These are phyloP conservation scores for Polyommatus icarus DNA, from an alignment of 2,888 invertebrate genomes.

Conservation along the genomic window DNA sequence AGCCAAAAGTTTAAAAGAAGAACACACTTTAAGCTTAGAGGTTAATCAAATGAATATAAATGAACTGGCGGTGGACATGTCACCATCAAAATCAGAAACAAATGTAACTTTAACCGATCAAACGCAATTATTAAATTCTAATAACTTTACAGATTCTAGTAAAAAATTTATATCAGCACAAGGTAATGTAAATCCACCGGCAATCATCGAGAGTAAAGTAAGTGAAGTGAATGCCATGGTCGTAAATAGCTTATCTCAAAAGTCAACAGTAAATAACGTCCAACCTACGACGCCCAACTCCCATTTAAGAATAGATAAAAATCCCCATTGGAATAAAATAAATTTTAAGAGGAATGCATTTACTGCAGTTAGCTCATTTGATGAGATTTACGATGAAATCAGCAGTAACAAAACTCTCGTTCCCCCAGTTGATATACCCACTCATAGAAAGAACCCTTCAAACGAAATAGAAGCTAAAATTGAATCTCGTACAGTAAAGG, in stretches of 20 bases:
- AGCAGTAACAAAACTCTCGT: conserved; percentile 42
- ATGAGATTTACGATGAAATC: conserved; percentile 71
- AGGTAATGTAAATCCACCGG: background rate
- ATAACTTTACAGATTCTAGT: background rate
- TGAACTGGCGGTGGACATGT: conserved; percentile 26
- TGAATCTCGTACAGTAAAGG: background rate
- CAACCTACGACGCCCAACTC: background rate
- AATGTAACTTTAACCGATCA: background rate
- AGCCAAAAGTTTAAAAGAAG: conserved; percentile 68
- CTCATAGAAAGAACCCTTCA: background rate
- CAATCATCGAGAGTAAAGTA: conserved; percentile 26
- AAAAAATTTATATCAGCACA: background rate
- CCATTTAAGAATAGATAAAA: background rate
- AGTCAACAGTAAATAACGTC: background rate
- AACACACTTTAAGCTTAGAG: conserved; percentile 57
- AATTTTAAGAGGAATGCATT: conserved; percentile 67
- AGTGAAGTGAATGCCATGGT: background rate
- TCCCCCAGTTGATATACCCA: conserved; percentile 25
- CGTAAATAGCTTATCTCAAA: background rate
- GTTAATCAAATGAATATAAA: conserved; percentile 39
- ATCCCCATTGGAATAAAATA: conserved; percentile 41
- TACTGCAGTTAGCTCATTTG: conserved; percentile 63
- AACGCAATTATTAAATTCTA: background rate
- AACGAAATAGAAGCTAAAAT: background rate
- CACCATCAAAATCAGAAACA: background rate